Evolutionary conservation across 2,113 vertebrate species (phyloP), one percentile per base, ranked within the genome.

Genomic region (Prunella himalayana): DNA sequence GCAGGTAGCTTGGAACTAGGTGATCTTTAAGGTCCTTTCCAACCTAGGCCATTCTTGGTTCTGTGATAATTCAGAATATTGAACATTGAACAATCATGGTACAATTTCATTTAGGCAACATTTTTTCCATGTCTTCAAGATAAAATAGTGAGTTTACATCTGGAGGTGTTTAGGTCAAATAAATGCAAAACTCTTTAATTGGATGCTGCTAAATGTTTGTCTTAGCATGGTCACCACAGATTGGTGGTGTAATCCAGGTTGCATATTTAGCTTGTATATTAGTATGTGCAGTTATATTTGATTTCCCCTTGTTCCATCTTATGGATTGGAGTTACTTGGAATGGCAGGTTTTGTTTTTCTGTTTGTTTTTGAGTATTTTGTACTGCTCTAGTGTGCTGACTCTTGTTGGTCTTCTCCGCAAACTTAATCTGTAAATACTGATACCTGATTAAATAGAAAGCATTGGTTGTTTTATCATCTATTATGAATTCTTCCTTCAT

Each of bases 401-500:
- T 93, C 54, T 80, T 82, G 37, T 57, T 90, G 35, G 24, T 86
- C 35, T 89, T 92, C 57, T 90, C 27, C 2, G 2, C 49, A 19
- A 72, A 81, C 33, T 86, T 86, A 81, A 75, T 92, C 69, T 63
- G 51, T 88, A 93, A 92, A 70, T 92, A 93, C 31, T 86, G 82
- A 54, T 15, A 83, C 59, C 81, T 73, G 18, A 92, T 83, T 78
- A 81, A 95, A 92, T 63, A 73, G 68, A 66, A 90, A 70, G 56
- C 88, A 77, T 24, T 65, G 13, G 50, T 63, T 80, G 15, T 83
- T 93, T 78, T 75, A 41, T 92, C 35, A 69, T 86, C 59, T 59
- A 14, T 10, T 77, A 22, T 70, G 35, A 73, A 63, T 92, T 92
- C 33, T 66, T 95, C 42, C 61, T 93, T 82, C 45, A 35, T 88